Conservation (phyloP, 2,113 vertebrate species). For the Tachuris rubrigastra region DNA sequence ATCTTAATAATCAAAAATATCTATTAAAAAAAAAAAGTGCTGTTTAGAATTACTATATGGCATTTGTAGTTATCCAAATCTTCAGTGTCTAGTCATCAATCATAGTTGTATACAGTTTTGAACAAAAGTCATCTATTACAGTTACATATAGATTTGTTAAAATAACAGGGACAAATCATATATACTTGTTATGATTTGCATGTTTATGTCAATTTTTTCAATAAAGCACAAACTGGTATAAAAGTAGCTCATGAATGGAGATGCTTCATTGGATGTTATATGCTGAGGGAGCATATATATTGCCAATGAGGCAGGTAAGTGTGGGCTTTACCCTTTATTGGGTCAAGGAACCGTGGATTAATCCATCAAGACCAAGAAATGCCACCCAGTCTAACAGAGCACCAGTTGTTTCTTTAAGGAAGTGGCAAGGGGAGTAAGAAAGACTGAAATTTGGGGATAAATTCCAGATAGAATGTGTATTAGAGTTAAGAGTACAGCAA, state of each 20-base stretch:
- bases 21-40: neutral
- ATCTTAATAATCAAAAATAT: neutral
- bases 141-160: neutral
- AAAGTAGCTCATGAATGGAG: neutral
- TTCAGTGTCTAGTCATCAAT: neutral
- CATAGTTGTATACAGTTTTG: neutral
- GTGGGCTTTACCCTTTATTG: neutral
- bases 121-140: neutral
- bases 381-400: neutral
- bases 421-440: neutral
- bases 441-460: neutral
- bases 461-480: neutral
- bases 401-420: neutral
- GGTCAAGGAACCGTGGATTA: neutral
- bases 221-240: neutral
- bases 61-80: neutral
- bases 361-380: neutral
- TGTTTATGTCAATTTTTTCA: neutral
- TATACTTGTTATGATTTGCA: neutral
- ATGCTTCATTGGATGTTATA: neutral
- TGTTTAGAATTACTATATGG: neutral
- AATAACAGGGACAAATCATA: neutral
- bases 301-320: neutral
- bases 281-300: neutral
- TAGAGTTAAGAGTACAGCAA: neutral